phyloP scores from a whole-genome alignment of 1,140 invertebrate genomes.

The Temnothorax curvispinosus region DNA sequence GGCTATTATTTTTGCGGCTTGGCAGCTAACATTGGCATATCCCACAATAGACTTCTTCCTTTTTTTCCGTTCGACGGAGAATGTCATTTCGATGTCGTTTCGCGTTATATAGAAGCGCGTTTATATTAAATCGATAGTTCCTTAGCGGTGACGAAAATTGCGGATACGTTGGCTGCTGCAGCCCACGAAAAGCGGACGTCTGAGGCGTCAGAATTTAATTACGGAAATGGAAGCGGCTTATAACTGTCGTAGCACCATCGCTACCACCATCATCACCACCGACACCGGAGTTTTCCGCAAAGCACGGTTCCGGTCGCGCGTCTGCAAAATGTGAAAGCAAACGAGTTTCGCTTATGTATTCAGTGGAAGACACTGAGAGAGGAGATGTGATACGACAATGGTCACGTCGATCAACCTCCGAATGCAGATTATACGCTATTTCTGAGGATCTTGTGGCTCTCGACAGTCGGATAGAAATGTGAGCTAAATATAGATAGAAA shows the following conservation, averaged over 20 bases:
- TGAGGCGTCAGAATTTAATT: conserved; percentile 64
- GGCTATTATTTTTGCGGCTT: conserved; percentile 18
- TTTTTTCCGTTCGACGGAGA: not conserved
- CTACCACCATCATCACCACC: not conserved
- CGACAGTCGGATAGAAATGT: conserved; percentile 39
- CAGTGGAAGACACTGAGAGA: conserved; percentile 48
- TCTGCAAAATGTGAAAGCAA: conserved; percentile 53
- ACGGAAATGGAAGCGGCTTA: conserved; percentile 67
- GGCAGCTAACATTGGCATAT: not conserved
- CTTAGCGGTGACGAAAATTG: conserved; percentile 53
- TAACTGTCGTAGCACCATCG: conserved; percentile 48
- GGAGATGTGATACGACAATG: conserved; percentile 56
- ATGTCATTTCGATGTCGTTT: conserved; percentile 46
- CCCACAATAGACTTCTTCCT: not conserved
- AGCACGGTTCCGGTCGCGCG: conserved; percentile 30
- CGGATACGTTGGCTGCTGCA: conserved; percentile 49
- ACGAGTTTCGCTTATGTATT: conserved; percentile 40
- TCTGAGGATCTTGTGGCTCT: conserved; percentile 45
- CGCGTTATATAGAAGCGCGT: conserved; percentile 21
- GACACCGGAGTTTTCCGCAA: conserved; percentile 22
- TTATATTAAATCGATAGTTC: conserved; percentile 54
- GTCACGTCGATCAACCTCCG: conserved; percentile 52
- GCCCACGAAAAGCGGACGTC: conserved; percentile 49
- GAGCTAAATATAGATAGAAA: not conserved
- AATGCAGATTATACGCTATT: conserved; percentile 50